phyloP scores from a whole-genome alignment of 2,888 invertebrate genomes.

The Trimorus sp. region DNA sequence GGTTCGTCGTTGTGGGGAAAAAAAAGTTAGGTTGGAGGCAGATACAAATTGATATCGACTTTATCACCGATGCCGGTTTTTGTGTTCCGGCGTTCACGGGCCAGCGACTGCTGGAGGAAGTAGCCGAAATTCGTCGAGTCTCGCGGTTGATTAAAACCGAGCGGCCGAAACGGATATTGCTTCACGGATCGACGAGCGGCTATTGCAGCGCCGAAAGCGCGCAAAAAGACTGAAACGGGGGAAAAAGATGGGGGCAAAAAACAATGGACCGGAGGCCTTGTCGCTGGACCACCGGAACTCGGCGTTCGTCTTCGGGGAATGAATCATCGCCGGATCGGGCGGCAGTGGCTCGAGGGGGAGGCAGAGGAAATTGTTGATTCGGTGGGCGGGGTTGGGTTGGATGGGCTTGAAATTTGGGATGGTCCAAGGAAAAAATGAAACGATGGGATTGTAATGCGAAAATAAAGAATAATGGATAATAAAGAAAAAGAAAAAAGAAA shows the following conservation, averaged over 20 bases:
- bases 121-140: conserved; percentile 61
- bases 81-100: conserved; percentile 48
- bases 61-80: conserved; percentile 45
- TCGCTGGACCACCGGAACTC: conserved; percentile 66
- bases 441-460: too few relatives aligned
- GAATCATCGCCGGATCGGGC: conserved; percentile 34
- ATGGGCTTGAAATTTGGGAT: too few relatives aligned
- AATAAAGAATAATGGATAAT: too few relatives aligned
- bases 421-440: too few relatives aligned
- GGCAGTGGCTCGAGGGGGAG: too few relatives aligned
- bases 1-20: background rate
- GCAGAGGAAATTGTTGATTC: too few relatives aligned
- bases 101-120: conserved; percentile 42
- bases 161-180: conserved; percentile 68
- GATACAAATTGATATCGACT: conserved; percentile 52
- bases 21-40: background rate
- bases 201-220: conserved; percentile 46
- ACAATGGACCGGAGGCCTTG: conserved; percentile 58
- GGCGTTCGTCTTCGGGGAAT: conserved; percentile 21
- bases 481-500: too few relatives aligned
- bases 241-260: conserved; percentile 44
- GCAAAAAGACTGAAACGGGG: conserved; percentile 50
- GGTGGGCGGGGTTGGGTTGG: too few relatives aligned
- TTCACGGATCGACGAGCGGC: conserved; percentile 67
- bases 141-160: conserved; percentile 67